Base-by-base conservation (phyloP, 2,797 vertebrate genomes). In the Synaphobranchus kaupii region DNA sequence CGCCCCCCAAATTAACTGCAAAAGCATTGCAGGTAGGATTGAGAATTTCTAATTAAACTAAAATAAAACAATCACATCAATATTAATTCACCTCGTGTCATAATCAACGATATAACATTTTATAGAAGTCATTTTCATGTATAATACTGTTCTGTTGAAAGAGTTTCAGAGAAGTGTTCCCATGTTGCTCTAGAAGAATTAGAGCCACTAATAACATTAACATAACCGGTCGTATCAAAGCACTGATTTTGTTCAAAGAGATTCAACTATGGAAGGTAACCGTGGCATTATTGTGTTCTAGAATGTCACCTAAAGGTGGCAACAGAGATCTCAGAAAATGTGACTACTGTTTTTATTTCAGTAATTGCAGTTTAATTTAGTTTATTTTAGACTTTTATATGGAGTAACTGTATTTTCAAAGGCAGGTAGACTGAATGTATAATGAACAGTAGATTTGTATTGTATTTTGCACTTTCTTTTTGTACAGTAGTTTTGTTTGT, bases 101-200 rank as follows among this genome's bases (percentile, higher is more conserved):
- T 17, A 13, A 13, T 56, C 54, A 56, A 12, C 13, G 1, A 56
- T 56, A 56, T 56, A 10, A 56, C 28, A 47, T 73, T 84, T 44
- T n/a, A 22, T 12, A 86, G 9, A 63, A 10, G 31, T 31, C 7
- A 50, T 22, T 86, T 86, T 90, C 88, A 89, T 90, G 89, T 84
- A 39, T 56, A 84, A n/a, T 87, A 52, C 9, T 58, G 17, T 31
- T 66, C 34, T 68, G 31, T 71, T 31, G 1, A 28, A 31, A 12
- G 15, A 5, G 44, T 17, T 47, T 39, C 8, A 47, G 4, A 0
- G 25, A 4, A 44, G 3, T 3, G 39, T 20, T 78, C 22, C 34
- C 47, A 6, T 47, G 31, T 47, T 28, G 8, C 73, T 13, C 25
- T 1, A n/a, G 25, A n/a, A n/a, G 60, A 66, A 22, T 22, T n/a